These are phyloP conservation scores for Pungitius pungitius DNA, from an alignment of 2,113 vertebrate species.

Conservation along the genomic window DNA sequence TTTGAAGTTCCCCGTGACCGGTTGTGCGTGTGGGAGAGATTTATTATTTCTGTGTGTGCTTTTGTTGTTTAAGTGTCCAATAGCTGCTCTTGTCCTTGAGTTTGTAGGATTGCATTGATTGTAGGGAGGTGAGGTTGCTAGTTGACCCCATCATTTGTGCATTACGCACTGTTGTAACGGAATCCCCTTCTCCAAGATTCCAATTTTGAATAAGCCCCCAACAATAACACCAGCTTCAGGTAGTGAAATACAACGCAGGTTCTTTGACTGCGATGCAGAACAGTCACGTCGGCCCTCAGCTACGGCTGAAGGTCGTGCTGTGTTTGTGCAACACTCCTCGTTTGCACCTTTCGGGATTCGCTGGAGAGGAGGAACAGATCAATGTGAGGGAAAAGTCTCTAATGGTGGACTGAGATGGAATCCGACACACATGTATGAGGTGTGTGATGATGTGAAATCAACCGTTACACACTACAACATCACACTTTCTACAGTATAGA, in stretches of 20 bases:
- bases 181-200: slow-evolving; percentile 1
- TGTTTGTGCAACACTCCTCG: background rate
- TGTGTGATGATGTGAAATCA: background rate
- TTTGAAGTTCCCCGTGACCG: slow-evolving; percentile 26
- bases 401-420: slow-evolving; percentile 3
- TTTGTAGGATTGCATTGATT: slow-evolving; percentile 9
- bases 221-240: background rate
- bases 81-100: slow-evolving; percentile 32
- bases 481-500: background rate
- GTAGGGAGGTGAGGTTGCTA: slow-evolving; percentile 31
- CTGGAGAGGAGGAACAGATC: background rate
- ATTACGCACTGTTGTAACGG: background rate
- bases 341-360: slow-evolving; percentile 3
- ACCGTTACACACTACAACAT: too few species aligned
- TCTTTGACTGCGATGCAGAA: background rate
- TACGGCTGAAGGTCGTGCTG: slow-evolving; percentile 3
- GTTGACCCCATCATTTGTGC: slow-evolving; percentile 27
- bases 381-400: background rate
- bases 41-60: background rate
- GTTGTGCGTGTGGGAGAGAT: slow-evolving; percentile 2
- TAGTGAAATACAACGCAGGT: background rate
- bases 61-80: slow-evolving; percentile 19
- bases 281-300: background rate
- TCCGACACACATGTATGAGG: background rate
- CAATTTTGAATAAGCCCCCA: background rate